phyloP scores from a whole-genome alignment of 2,797 vertebrate genomes.

The Pseudochromis fuscus region DNA sequence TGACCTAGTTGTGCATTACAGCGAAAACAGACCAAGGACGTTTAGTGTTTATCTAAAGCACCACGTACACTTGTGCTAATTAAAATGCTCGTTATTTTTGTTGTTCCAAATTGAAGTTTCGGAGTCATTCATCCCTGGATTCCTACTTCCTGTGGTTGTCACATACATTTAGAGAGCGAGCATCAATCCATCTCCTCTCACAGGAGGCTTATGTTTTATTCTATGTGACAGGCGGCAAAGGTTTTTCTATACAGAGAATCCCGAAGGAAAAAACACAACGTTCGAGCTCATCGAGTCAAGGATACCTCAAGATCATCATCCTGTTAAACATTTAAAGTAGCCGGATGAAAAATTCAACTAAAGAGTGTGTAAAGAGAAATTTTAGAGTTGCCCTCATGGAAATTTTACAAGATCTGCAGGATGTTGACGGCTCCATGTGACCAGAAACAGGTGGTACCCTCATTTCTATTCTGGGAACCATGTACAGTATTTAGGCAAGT shows the following conservation, averaged over 20 bases:
- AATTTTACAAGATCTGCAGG: conserved; percentile 35
- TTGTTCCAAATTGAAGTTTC: not conserved
- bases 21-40: conserved; percentile 23
- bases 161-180: not conserved
- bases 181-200: conserved; percentile 5
- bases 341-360: not conserved
- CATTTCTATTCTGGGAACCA: conserved; percentile 71
- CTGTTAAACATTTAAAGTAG: not conserved
- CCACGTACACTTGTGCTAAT: conserved; percentile 2
- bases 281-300: conserved; percentile 46
- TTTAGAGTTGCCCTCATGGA: conserved; percentile 5
- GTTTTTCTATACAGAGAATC: conserved; percentile 13
- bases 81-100: not conserved
- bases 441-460: conserved; percentile 73
- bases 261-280: conserved; percentile 25
- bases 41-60: conserved; percentile 6
- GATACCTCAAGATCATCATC: conserved; percentile 33
- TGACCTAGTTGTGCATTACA: conserved; percentile 60
- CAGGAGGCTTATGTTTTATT: conserved; percentile 13
- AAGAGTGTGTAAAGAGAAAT: not conserved
- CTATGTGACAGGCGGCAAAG: conserved; percentile 16
- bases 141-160: not conserved
- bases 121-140: not conserved
- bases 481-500: conserved; percentile 53
- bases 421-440: conserved; percentile 58